A percentile compares a stretch with the other conserved stretches of the same genome.
Conservation (phyloP, 2,113 vertebrate genomes). For the Alces alces region DNA sequence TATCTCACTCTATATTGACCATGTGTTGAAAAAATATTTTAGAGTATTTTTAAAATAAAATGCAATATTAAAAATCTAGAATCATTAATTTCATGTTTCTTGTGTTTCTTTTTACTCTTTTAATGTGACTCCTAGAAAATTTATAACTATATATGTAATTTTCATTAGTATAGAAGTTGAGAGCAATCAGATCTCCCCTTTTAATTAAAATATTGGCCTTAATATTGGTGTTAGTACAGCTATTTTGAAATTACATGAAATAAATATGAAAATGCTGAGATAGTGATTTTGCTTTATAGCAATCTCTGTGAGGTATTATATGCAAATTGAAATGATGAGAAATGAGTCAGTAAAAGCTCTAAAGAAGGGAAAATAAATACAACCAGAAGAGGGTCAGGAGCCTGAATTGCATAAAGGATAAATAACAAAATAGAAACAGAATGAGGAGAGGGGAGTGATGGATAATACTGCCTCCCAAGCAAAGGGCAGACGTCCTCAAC, state of each 20-base stretch:
- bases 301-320: background rate
- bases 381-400: background rate
- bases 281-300: background rate
- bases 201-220: background rate
- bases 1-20: background rate
- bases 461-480: background rate
- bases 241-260: background rate
- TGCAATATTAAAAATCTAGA: background rate
- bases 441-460: background rate
- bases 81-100: background rate
- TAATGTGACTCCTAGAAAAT: background rate
- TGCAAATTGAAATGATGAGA: background rate
- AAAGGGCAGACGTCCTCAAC: background rate
- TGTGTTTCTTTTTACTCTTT: background rate
- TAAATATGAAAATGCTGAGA: background rate
- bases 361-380: background rate
- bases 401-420: background rate
- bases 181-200: background rate
- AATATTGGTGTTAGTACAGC: background rate
- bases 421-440: background rate
- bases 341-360: constrained; percentile 3
- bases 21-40: background rate
- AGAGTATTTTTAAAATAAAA: background rate
- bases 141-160: background rate
- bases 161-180: background rate